These are phyloP conservation scores for Bombus terrestris DNA, from an alignment of 1,140 invertebrate species.

Conservation along the genomic window DNA sequence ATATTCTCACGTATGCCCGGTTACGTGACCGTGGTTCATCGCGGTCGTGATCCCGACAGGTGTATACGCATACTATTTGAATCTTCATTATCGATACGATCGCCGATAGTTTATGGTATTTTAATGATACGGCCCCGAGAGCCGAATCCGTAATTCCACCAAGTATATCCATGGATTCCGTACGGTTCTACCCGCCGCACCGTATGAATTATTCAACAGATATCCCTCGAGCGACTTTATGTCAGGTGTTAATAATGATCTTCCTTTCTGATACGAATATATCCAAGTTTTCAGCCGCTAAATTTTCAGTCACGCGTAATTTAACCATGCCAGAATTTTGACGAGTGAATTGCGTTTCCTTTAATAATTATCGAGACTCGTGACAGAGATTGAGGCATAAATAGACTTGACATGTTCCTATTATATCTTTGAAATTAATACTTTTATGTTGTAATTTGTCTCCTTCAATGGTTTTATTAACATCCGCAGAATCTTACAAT, in stretches of 20 bases:
- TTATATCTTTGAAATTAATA: too few relatives aligned
- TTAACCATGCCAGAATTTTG: too few relatives aligned
- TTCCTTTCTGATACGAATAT: neutral
- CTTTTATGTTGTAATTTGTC: too few relatives aligned
- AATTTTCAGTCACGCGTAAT: neutral
- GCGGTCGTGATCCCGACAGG: slow-evolving; percentile 71
- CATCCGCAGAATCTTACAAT: too few relatives aligned
- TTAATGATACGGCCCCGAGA: slow-evolving; percentile 26
- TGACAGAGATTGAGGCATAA: neutral
- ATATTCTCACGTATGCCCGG: slow-evolving; percentile 73
- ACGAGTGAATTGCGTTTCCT: neutral
- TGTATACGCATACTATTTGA: slow-evolving; percentile 61
- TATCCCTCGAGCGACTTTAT: slow-evolving; percentile 1
- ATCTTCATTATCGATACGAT: slow-evolving; percentile 36
- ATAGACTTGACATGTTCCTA: too few relatives aligned
- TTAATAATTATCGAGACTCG: neutral
- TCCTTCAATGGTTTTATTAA: too few relatives aligned
- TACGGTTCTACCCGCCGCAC: too few relatives aligned
- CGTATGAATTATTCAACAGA: slow-evolving; percentile 19
- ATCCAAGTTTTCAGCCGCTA: neutral
- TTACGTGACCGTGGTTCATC: slow-evolving; percentile 71
- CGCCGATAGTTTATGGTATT: slow-evolving; percentile 39
- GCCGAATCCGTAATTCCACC: neutral
- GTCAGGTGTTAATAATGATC: slow-evolving; percentile 11
- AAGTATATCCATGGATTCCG: neutral